phyloP scores from a whole-genome alignment of 2,888 invertebrate genomes.

The Pegoplata infirma region DNA sequence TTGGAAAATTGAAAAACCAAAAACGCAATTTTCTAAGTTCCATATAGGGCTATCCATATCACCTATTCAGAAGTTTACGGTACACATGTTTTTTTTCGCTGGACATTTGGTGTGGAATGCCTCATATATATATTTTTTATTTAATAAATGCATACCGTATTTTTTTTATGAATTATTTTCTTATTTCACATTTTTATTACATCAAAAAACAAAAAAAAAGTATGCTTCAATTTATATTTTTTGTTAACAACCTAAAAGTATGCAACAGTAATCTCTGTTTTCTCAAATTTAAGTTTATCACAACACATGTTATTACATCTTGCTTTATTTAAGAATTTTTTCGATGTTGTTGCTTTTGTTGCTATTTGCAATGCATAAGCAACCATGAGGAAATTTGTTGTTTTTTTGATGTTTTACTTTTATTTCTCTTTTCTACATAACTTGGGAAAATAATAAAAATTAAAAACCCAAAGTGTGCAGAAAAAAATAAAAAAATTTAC shows the following conservation, averaged over 20 bases:
- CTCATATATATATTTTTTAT: no score
- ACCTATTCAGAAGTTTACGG: no score
- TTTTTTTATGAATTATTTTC: no score
- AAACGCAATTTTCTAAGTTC: no score
- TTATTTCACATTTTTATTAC: background rate
- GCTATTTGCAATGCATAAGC: conserved; percentile 19
- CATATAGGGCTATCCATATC: no score
- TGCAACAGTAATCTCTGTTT: background rate
- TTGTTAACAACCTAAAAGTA: background rate
- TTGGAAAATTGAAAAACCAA: no score
- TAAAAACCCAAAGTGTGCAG: background rate
- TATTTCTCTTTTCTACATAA: background rate
- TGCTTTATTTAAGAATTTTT: conserved; percentile 31
- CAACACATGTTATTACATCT: conserved; percentile 41
- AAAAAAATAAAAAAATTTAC: background rate
- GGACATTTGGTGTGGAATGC: no score
- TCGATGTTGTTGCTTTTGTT: conserved; percentile 4
- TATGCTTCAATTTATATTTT: conserved; percentile 1
- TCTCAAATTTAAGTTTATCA: conserved; percentile 27
- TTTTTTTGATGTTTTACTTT: conserved; percentile 7
- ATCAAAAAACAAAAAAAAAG: background rate
- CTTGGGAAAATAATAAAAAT: background rate
- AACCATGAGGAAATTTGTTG: conserved; percentile 22
- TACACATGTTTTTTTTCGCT: no score
- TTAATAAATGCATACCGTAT: no score